Percentiles rank a stretch among this genome's conserved stretches.
Conservation (phyloP, 2,113 vertebrate genomes). For the Cygnus atratus region DNA sequence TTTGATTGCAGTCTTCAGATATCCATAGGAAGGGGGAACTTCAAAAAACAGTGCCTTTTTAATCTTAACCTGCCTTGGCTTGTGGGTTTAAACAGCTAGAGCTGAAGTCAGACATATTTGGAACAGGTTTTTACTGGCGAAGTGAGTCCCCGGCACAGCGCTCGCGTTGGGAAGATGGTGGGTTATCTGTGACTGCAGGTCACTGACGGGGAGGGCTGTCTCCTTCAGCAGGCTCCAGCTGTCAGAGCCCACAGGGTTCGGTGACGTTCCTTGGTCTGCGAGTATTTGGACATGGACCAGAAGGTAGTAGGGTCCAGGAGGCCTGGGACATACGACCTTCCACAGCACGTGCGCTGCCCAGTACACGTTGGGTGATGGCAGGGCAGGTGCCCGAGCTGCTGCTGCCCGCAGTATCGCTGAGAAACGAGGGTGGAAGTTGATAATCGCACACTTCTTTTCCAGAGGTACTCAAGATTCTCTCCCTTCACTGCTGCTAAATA, state of each 20-base stretch:
- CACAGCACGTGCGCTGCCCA: rapidly evolving
- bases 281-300: background rate
- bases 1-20: background rate
- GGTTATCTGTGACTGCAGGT: rapidly evolving
- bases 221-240: background rate
- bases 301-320: background rate
- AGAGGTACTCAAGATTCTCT: background rate
- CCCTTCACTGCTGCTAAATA: background rate
- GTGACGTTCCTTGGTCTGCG: background rate
- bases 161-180: rapidly evolving
- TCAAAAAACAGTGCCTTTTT: background rate
- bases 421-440: background rate
- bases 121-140: background rate
- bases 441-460: rapidly evolving
- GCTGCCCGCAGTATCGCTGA: rapidly evolving
- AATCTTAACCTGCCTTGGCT: background rate
- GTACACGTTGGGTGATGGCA: rapidly evolving
- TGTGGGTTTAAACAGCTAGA: background rate
- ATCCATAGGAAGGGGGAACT: background rate
- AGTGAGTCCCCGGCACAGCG: background rate
- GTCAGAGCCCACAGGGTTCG: background rate
- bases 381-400: background rate
- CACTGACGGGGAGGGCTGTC: background rate
- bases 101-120: background rate
- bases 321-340: rapidly evolving